These are phyloP conservation scores for Tonatia bakeri DNA, from an alignment of 2,113 vertebrate species.

Conservation along the genomic window DNA sequence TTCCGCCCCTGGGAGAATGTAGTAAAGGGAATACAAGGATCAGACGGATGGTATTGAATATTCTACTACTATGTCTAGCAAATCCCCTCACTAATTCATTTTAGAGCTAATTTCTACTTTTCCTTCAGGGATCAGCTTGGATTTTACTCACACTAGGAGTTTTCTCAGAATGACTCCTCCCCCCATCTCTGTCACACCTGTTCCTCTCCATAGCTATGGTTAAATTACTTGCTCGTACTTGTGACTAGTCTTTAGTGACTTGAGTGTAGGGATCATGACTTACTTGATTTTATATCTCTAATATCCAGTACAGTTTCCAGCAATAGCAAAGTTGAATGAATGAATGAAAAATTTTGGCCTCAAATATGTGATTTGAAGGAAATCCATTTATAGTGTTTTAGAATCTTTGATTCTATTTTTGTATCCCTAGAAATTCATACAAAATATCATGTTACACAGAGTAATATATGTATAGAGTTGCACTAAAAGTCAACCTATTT, in stretches of 20 bases:
- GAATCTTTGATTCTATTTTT: background rate
- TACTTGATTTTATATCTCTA: background rate
- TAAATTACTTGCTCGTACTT: background rate
- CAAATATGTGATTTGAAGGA: background rate
- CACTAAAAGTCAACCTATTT: background rate
- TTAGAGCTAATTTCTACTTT: background rate
- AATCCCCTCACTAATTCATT: background rate
- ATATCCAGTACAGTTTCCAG: background rate
- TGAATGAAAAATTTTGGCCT: background rate
- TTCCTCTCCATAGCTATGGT: background rate
- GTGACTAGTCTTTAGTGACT: background rate
- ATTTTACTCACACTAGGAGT: background rate
- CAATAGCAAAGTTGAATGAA: background rate
- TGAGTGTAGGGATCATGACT: background rate
- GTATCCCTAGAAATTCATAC: background rate
- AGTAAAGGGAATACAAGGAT: background rate
- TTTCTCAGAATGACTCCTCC: background rate
- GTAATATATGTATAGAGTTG: background rate
- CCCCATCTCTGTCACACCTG: background rate
- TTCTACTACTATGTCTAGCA: background rate
- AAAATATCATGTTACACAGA: background rate
- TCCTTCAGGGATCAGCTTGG: background rate
- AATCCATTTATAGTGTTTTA: background rate
- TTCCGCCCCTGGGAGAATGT: background rate
- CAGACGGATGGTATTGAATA: background rate